Base-by-base conservation (phyloP, 2,888 invertebrate genomes). In the Acronicta leporina region DNA sequence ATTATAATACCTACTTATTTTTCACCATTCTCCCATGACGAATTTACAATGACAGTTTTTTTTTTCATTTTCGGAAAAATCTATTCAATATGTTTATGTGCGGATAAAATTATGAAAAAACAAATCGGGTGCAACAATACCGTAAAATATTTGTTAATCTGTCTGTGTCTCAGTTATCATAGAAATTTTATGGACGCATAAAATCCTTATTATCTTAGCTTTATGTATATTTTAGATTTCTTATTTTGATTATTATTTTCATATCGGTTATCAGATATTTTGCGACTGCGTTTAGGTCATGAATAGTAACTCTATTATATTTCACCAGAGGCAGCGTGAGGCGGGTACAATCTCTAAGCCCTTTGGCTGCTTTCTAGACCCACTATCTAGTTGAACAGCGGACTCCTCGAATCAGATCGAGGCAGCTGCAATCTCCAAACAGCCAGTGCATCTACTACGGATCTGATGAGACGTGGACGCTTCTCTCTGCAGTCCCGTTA, bases 191-290 rank as follows among this genome's bases (percentile, higher is more conserved):
- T 10, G 38, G 33, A 38, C 41, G 20, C 49, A 25, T 52, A 30
- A 68, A 53, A 58, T 27, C 30, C 33, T 33, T 35, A 13, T 67
- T 49, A 49, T 49, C 38, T 38, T 15, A 49, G 14, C n/a, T 55
- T 46, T 49, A 63, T 63, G 38, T n/a, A 14, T 63, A 40, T 44
- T 42, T 56, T 57, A 16, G 14, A 13, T 14, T 15, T 9, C 20
- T 43, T 60, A n/a, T 43, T 38, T 2, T 50, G 15, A 42, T 54
- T 50, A 35, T 35, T 9, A 40, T 48, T 30, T 56, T 40, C 9
- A 38, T 38, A 47, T n/a, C n/a, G 27, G 15, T 42, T 48, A 56
- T 33, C 25, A 47, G 45, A 20, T 15, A 41, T 40, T n/a, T 41
- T 6, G 51, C 44, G 42, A 10, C 40, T 27, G 40, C 41, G 15